These are phyloP conservation scores for Drosophila lutescens DNA, from an alignment of 2,888 invertebrate genomes.

Conservation along the genomic window DNA sequence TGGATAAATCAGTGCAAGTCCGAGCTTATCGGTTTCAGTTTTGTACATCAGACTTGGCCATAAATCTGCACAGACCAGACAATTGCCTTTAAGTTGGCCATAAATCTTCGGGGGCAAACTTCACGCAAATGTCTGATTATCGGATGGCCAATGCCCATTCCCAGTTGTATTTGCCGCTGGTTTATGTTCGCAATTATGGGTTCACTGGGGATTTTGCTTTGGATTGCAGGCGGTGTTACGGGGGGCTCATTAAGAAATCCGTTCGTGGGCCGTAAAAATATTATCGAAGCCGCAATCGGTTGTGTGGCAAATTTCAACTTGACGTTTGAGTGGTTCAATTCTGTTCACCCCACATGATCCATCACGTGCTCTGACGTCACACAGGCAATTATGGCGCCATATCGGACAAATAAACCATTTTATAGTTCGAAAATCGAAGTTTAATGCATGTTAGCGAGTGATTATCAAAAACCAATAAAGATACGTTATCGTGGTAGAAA, in stretches of 20 bases:
- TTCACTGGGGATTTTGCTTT: slow-evolving; percentile 23
- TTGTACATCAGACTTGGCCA: slow-evolving; percentile 47
- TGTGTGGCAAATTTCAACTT: slow-evolving; percentile 28
- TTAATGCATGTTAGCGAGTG: slow-evolving; percentile 44
- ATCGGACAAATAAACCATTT: neutral
- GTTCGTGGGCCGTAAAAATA: slow-evolving; percentile 63
- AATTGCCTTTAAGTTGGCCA: slow-evolving; percentile 30
- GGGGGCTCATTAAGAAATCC: slow-evolving; percentile 73
- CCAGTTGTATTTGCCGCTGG: slow-evolving; percentile 16
- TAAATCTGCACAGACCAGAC: slow-evolving; percentile 51
- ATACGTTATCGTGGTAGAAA: slow-evolving; percentile 66
- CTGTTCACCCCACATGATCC: slow-evolving; percentile 67
- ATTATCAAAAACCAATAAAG: slow-evolving; percentile 78
- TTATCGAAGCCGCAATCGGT: slow-evolving; percentile 69
- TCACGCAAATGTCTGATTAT: slow-evolving; percentile 43
- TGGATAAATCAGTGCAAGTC: slow-evolving; percentile 55
- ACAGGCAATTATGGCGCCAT: slow-evolving; percentile 28
- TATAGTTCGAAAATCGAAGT: slow-evolving; percentile 48
- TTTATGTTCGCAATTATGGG: slow-evolving; percentile 41
- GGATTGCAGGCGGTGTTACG: slow-evolving; percentile 24
- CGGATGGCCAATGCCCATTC: slow-evolving; percentile 21
- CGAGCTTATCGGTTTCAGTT: slow-evolving; percentile 21
- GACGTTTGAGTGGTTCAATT: slow-evolving; percentile 34
- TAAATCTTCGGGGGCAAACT: slow-evolving; percentile 38
- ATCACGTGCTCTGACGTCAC: slow-evolving; percentile 80